These are phyloP conservation scores for Eulithis prunata DNA, from an alignment of 2,888 invertebrate species.

Conservation along the genomic window DNA sequence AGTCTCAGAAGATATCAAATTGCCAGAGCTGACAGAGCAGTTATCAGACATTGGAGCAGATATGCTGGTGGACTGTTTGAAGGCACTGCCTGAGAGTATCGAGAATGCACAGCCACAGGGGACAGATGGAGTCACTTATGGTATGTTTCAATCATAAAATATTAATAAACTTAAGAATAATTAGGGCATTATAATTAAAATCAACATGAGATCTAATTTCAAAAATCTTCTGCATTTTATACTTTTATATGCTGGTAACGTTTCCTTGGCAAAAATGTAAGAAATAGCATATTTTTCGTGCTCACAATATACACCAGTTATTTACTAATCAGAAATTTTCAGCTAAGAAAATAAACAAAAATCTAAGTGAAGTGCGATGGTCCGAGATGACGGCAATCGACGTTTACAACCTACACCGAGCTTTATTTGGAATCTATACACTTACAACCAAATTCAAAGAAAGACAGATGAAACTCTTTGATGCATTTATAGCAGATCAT, in stretches of 20 bases:
- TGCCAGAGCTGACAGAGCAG: constrained; percentile 86
- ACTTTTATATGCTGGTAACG: too few relatives aligned
- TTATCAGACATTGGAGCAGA: constrained; percentile 88
- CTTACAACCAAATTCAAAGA: constrained; percentile 86
- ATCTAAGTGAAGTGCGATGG: constrained; percentile 88
- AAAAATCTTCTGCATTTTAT: too few relatives aligned
- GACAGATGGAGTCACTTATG: constrained; percentile 86
- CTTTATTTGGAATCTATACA: constrained; percentile 86
- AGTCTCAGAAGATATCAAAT: constrained; percentile 84
- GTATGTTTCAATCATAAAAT: constrained; percentile 70
- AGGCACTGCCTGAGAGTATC: constrained; percentile 85
- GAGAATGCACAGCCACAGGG: constrained; percentile 85
- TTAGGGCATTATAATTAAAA: too few relatives aligned
- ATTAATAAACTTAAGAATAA: background rate
- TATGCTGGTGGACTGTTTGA: constrained; percentile 86
- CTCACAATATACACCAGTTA: too few relatives aligned
- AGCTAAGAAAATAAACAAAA: constrained; percentile 90
- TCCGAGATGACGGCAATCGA: constrained; percentile 84
- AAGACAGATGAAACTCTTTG: constrained; percentile 85
- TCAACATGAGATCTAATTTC: too few relatives aligned
- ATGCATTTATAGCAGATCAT: constrained; percentile 71
- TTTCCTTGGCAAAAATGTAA: too few relatives aligned
- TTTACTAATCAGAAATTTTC: constrained; percentile 44
- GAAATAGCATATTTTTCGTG: too few relatives aligned
- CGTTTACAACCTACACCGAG: constrained; percentile 89